Evolutionary conservation across 2,113 vertebrate species (phyloP).

Genomic region (Xyrauchen texanus): DNA sequence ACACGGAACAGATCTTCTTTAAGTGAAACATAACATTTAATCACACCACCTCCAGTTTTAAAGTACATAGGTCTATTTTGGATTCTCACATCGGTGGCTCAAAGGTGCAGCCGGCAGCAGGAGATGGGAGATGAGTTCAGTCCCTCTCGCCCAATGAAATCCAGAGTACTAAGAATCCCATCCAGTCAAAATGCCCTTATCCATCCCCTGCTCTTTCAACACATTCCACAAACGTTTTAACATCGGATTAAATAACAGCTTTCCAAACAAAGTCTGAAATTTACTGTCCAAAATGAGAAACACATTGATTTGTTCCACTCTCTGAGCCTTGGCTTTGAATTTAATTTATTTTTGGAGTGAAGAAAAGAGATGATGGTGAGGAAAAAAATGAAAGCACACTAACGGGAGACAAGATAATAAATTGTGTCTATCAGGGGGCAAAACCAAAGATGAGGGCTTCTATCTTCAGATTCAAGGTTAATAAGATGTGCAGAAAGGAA

Average conservation of each 20-base stretch:
- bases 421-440: conserved; percentile 46
- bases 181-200: conserved; percentile 48
- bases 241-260: conserved; percentile 47
- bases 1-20: too few relatives aligned
- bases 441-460: conserved; percentile 46
- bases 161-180: conserved; percentile 53
- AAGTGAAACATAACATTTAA: too few relatives aligned
- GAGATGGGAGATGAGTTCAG: conserved; percentile 50
- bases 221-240: conserved; percentile 47
- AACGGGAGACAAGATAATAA: conserved; percentile 53
- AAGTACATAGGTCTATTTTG: conserved; percentile 36
- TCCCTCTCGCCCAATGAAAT: conserved; percentile 56
- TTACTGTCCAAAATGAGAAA: conserved; percentile 47
- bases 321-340: conserved; percentile 50
- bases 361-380: conserved; percentile 15
- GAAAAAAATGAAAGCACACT: conserved; percentile 1
- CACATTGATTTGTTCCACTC: conserved; percentile 30
- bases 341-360: conserved; percentile 45
- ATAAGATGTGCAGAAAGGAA: conserved; percentile 55
- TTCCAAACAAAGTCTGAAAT: conserved; percentile 45
- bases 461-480: conserved; percentile 63
- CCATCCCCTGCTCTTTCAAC: conserved; percentile 42
- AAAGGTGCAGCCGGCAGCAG: conserved; percentile 39
- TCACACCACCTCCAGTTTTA: conserved; percentile 12
- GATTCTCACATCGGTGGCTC: conserved; percentile 40